Evolutionary conservation across 2,797 vertebrate species (phyloP), one percentile per base, ranked within the genome.

Genomic region (Neoniphon sammara): DNA sequence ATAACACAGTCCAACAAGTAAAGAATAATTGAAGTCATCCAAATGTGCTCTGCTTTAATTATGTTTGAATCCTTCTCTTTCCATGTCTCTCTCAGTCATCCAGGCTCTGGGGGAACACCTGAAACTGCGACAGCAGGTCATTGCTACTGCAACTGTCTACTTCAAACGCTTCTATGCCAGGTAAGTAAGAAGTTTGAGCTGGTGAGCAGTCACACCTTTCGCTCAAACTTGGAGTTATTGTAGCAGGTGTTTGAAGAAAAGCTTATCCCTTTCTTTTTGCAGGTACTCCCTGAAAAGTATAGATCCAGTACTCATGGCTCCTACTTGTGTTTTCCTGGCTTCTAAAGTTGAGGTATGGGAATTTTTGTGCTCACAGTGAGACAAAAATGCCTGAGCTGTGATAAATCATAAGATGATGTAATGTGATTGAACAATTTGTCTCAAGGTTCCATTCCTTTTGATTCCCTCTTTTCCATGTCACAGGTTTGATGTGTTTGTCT

Each of bases 141-240:
- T 99, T 88, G 98, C 98, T 60, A 99, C 98, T 42, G 98, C 98
- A 83, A 99, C 98, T 6, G 98, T 99, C 77, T 99, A 99, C 93
- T 99, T 99, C 92, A 99, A 99, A 93, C 97, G 98, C 81, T 99
- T 99, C 92, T 99, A 99, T 93, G 97, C 98, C 89, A 96, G 98
- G 98, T 98, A 91, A 91, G 91, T 5, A 44, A 27, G 18, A 30
- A 3, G 18, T 14, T 17, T 46, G 15, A 44, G 42, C 14, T 44
- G 5, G 15, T 44, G 42, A 46, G 44, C 44, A 46, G 44, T 17
- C 14, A 17, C 4, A 12, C 15, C 44, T 1, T 46, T 4, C 17
- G 3, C 15, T 17, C 4, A 46, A 5, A 17, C 44, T 46, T 52
- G n/a, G 25, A 5, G 12, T 42, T 79, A 82, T 70, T 64, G 78